phyloP scores from a whole-genome alignment of 1,140 invertebrate species.

The Rhysida immarginata region DNA sequence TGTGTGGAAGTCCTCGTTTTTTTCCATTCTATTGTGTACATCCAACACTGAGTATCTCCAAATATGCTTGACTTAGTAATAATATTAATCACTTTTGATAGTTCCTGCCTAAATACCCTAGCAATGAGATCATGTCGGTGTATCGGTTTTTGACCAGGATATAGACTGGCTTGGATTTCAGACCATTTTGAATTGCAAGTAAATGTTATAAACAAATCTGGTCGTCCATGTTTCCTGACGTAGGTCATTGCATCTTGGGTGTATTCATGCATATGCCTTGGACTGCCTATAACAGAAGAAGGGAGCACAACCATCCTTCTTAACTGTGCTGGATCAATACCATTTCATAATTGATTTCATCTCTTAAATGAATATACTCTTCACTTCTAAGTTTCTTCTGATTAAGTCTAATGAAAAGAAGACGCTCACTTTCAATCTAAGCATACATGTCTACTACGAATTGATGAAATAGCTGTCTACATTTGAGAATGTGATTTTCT shows the following conservation, averaged over 20 bases:
- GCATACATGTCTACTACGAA: conserved; percentile 3
- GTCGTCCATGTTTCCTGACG: conserved; percentile 31
- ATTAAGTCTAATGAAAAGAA: conserved; percentile 19
- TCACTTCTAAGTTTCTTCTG: conserved; percentile 24
- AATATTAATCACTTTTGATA: conserved; percentile 27
- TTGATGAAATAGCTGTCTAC: conserved; percentile 17
- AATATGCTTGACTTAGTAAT: conserved; percentile 25
- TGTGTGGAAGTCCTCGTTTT: conserved; percentile 37
- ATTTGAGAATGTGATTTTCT: conserved; percentile 21
- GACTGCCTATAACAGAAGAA: conserved; percentile 19
- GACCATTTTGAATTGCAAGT: conserved; percentile 33
- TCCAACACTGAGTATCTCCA: conserved; percentile 23
- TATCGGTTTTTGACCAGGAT: conserved; percentile 15
- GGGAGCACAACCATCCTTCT: conserved; percentile 29
- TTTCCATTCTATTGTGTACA: conserved; percentile 36
- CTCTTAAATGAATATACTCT: conserved; percentile 33
- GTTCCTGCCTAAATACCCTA: background rate
- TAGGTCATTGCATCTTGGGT: conserved; percentile 36
- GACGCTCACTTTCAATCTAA: conserved; percentile 1
- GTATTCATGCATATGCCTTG: conserved; percentile 30
- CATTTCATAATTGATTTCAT: conserved; percentile 33
- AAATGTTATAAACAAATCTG: conserved; percentile 34
- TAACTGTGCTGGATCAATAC: conserved; percentile 5
- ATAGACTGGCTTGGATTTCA: conserved; percentile 26
- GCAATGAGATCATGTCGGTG: conserved; percentile 19